A percentile compares a stretch with the other conserved stretches of the same genome.
Conservation (phyloP, 2,797 vertebrate genomes). For the Urophycis tenuis region DNA sequence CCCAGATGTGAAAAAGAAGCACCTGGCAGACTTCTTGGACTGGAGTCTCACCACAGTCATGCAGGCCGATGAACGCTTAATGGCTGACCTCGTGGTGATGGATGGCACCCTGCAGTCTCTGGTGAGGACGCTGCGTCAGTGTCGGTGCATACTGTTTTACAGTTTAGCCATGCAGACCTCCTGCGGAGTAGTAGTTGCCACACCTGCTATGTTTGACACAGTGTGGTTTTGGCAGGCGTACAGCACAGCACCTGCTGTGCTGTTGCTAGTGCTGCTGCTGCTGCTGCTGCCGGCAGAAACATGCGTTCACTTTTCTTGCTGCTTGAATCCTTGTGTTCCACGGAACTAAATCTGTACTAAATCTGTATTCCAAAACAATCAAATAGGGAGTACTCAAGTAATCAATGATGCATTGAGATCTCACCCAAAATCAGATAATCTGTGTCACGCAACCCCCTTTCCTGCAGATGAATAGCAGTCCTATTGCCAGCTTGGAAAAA, state of each 20-base stretch:
- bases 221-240: conserved; percentile 55
- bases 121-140: conserved; percentile 65
- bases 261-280: too few relatives aligned
- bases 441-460: background rate
- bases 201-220: conserved; percentile 52
- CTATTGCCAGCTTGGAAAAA: background rate
- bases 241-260: conserved; percentile 56
- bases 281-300: conserved; percentile 20
- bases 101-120: conserved; percentile 88
- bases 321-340: background rate
- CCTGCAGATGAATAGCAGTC: background rate
- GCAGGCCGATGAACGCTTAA: conserved; percentile 69
- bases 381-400: too few relatives aligned
- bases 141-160: conserved; percentile 9
- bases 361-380: background rate
- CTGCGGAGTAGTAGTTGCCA: conserved; percentile 39
- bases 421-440: background rate
- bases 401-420: background rate
- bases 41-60: conserved; percentile 82
- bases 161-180: conserved; percentile 3
- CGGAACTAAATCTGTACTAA: background rate
- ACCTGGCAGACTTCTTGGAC: conserved; percentile 86
- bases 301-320: conserved; percentile 6
- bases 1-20: conserved; percentile 85
- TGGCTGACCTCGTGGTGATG: conserved; percentile 73